phyloP scores from a whole-genome alignment of 2,888 invertebrate species.

The Colletes collaris region DNA sequence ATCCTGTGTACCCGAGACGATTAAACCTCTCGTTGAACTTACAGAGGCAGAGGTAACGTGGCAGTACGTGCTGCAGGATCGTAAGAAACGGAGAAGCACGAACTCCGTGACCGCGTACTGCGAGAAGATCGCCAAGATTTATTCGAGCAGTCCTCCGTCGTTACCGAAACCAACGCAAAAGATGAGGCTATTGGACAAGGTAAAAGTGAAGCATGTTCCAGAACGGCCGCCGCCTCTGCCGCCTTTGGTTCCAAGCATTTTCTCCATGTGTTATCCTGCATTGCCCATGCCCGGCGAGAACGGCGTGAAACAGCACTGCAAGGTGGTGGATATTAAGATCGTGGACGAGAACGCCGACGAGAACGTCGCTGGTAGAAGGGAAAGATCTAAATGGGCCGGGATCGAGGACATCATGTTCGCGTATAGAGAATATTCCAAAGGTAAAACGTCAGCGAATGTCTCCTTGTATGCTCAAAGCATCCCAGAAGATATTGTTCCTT shows the following conservation, averaged over 20 bases:
- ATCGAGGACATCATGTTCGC: constrained; percentile 80
- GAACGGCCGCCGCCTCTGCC: constrained; percentile 76
- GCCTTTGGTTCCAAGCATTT: constrained; percentile 75
- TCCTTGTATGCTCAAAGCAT: too few species aligned
- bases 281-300: constrained; percentile 78
- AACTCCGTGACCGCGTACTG: constrained; percentile 84
- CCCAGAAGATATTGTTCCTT: too few species aligned
- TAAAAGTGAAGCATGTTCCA: constrained; percentile 74
- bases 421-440: constrained; percentile 80
- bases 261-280: constrained; percentile 73
- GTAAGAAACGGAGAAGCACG: constrained; percentile 85
- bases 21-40: constrained; percentile 66
- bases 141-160: constrained; percentile 77
- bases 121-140: constrained; percentile 79
- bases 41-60: constrained; percentile 87
- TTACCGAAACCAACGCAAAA: constrained; percentile 76
- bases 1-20: not conserved
- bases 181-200: constrained; percentile 77
- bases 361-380: constrained; percentile 57
- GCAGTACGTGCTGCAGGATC: constrained; percentile 87
- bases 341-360: constrained; percentile 65
- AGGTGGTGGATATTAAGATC: constrained; percentile 72
- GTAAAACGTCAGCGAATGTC: constrained; percentile 59
- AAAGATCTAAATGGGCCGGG: constrained; percentile 79
- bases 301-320: constrained; percentile 75